Conservation (phyloP, 2,797 vertebrate genomes). For the Schizopygopsis pylzovi region DNA sequence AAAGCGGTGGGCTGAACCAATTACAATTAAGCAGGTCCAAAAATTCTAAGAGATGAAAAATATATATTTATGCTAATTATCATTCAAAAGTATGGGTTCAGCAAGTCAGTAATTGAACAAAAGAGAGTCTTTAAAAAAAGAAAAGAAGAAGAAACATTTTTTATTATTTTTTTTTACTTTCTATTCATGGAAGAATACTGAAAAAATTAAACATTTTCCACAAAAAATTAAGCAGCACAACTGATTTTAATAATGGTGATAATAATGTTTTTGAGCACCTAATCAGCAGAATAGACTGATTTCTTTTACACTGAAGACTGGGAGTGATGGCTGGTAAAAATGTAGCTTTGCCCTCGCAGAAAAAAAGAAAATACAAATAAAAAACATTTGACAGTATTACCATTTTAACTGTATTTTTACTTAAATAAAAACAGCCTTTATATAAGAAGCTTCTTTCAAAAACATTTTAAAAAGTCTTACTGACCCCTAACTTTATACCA, state of each 20-base stretch:
- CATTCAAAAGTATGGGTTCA: neutral
- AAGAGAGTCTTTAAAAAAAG: neutral
- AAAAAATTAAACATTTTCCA: neutral
- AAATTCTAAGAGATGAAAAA: neutral
- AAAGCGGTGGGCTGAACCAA: neutral
- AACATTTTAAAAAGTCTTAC: too few species aligned
- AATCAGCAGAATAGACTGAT: neutral
- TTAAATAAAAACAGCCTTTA: neutral
- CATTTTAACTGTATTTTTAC: neutral
- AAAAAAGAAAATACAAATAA: neutral
- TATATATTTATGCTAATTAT: neutral
- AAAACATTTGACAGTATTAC: neutral
- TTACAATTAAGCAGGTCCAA: neutral
- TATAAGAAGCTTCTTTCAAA: neutral
- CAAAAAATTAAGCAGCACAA: neutral
- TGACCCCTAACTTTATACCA: neutral
- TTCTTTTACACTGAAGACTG: neutral
- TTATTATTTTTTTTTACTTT: neutral
- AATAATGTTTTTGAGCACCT: neutral
- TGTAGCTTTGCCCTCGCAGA: neutral
- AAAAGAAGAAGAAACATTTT: neutral
- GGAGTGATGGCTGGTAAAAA: neutral
- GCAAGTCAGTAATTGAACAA: neutral
- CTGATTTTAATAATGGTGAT: neutral
- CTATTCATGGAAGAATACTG: neutral